A percentile compares a stretch with the other conserved stretches of the same genome.
Evolutionary conservation across 2,888 invertebrate genomes (phyloP).

Genomic region (Empis livida): DNA sequence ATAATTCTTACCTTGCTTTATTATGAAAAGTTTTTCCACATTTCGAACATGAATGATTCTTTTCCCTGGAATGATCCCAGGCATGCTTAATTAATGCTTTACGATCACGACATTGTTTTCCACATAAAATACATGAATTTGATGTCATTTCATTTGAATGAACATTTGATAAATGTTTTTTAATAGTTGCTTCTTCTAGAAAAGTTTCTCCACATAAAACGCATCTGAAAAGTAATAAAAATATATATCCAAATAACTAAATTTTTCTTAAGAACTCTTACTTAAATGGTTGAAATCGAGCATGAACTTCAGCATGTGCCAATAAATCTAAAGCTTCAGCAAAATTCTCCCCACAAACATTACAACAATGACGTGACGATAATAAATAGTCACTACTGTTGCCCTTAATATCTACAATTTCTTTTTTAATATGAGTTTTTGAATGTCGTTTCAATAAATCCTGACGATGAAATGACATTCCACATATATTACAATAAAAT

Average conservation of each 20-base stretch:
- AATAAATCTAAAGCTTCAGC: constrained; percentile 61
- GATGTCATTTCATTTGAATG: constrained; percentile 48
- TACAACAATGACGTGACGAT: constrained; percentile 50
- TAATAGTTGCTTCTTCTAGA: constrained; percentile 47
- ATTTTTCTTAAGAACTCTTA: constrained; percentile 14
- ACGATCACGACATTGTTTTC: constrained; percentile 54
- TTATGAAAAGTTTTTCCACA: constrained; percentile 60
- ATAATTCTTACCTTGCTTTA: constrained; percentile 39
- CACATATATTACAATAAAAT: constrained; percentile 58
- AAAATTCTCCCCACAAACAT: constrained; percentile 67
- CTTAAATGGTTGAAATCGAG: constrained; percentile 44
- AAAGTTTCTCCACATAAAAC: constrained; percentile 52
- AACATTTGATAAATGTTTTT: constrained; percentile 46
- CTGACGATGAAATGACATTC: constrained; percentile 63
- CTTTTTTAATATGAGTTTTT: constrained; percentile 34
- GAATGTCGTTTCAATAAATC: constrained; percentile 61
- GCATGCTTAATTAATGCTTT: constrained; percentile 54
- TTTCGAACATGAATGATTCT: constrained; percentile 49
- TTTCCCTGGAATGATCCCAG: constrained; percentile 53
- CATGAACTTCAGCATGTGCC: constrained; percentile 68
- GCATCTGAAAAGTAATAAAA: constrained; percentile 34
- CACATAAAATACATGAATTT: constrained; percentile 54
- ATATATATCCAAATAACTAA: not conserved
- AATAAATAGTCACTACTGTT: constrained; percentile 17
- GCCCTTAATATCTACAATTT: not conserved